Evolutionary conservation across 2,888 invertebrate species (phyloP).

Genomic region (Orthonychiurus folsomi): DNA sequence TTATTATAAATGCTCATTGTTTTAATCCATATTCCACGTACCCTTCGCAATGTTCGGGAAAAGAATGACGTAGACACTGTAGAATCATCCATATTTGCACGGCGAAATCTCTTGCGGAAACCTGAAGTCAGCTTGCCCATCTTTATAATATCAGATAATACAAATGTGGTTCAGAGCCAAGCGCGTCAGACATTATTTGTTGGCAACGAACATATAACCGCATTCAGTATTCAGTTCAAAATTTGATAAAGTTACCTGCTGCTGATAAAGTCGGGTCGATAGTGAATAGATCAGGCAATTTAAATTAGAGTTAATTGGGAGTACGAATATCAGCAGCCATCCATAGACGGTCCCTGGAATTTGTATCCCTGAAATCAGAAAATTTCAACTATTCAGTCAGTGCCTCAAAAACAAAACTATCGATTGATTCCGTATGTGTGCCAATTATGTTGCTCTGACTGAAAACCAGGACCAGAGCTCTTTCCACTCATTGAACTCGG

Average conservation of each 20-base stretch:
- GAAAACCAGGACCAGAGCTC: no score
- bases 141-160: slow-evolving; percentile 14
- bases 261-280: slow-evolving; percentile 54
- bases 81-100: slow-evolving; percentile 30
- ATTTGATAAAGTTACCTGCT: slow-evolving; percentile 51
- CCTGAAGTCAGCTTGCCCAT: slow-evolving; percentile 34
- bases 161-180: background rate
- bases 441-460: background rate
- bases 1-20: background rate
- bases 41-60: slow-evolving; percentile 6
- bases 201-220: no score
- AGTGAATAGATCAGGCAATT: slow-evolving; percentile 56
- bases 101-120: slow-evolving; percentile 29
- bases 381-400: background rate
- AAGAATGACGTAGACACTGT: slow-evolving; percentile 19
- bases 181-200: no score
- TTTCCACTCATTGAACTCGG: no score
- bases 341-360: slow-evolving; percentile 53
- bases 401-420: background rate
- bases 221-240: no score
- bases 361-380: slow-evolving; percentile 46
- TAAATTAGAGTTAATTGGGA: slow-evolving; percentile 55
- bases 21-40: background rate
- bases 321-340: slow-evolving; percentile 54
- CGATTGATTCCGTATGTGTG: background rate